These are phyloP conservation scores for Hypomecis atomaria DNA, from an alignment of 2,888 invertebrate genomes.

Conservation along the genomic window DNA sequence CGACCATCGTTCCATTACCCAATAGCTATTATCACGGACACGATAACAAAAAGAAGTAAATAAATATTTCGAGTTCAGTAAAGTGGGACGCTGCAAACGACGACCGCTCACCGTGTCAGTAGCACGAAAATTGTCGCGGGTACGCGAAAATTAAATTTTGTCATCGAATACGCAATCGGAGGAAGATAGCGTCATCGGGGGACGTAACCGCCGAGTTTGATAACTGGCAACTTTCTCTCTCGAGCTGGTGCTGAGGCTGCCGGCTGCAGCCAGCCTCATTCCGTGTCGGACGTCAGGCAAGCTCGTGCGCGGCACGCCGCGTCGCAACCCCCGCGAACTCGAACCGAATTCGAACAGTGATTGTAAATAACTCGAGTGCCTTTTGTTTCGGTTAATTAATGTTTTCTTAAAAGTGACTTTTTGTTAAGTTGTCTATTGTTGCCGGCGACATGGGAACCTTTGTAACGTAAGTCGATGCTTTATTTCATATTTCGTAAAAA, in stretches of 20 bases:
- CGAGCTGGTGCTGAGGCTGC: constrained; percentile 52
- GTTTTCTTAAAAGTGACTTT: constrained; percentile 63
- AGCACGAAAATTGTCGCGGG: constrained; percentile 65
- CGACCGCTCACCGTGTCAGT: constrained; percentile 77
- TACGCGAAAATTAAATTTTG: constrained; percentile 76
- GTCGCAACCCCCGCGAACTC: constrained; percentile 57
- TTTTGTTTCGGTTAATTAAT: constrained; percentile 52
- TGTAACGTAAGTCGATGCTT: constrained; percentile 66
- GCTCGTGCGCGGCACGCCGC: constrained; percentile 71
- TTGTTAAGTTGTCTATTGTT: constrained; percentile 57
- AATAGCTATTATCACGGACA: constrained; percentile 29
- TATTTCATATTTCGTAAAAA: constrained; percentile 36
- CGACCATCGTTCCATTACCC: constrained; percentile 26
- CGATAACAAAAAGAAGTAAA: constrained; percentile 45
- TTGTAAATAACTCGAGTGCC: constrained; percentile 50
- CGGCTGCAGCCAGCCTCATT: constrained; percentile 63
- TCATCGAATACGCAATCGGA: constrained; percentile 80
- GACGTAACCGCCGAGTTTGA: constrained; percentile 82
- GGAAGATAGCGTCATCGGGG: constrained; percentile 78
- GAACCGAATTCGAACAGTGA: constrained; percentile 51
- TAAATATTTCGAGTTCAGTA: constrained; percentile 51
- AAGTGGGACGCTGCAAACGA: constrained; percentile 65
- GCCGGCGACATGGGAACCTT: constrained; percentile 71
- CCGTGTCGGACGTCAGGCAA: constrained; percentile 66
- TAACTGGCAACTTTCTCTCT: constrained; percentile 81